These are phyloP conservation scores for Lanius ludovicianus DNA, from an alignment of 2,113 vertebrate genomes.

Conservation along the genomic window DNA sequence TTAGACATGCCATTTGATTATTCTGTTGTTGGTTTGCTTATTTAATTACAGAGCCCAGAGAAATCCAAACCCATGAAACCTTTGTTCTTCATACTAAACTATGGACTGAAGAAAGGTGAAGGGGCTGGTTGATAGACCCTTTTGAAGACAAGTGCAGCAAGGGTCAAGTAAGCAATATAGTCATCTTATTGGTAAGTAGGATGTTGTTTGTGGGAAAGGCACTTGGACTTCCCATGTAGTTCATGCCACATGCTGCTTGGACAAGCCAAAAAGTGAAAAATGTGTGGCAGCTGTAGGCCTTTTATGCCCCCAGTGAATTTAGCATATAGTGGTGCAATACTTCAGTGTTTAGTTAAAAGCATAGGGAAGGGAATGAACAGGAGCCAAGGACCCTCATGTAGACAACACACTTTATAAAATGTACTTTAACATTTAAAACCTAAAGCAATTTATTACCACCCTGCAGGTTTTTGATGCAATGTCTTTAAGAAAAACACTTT, in stretches of 20 bases:
- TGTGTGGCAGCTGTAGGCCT: fast-evolving
- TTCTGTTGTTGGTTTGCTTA: neutral
- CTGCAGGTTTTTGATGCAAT: neutral
- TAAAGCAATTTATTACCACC: neutral
- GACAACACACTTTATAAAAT: neutral
- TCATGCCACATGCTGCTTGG: neutral
- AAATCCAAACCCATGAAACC: neutral
- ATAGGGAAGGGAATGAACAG: neutral
- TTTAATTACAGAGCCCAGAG: neutral
- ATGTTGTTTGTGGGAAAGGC: neutral
- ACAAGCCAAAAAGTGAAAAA: neutral
- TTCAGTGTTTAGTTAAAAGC: neutral
- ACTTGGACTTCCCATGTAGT: neutral
- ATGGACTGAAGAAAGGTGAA: neutral
- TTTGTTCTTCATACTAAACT: neutral
- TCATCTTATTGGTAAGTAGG: neutral
- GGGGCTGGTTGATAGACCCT: neutral
- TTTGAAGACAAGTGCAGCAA: neutral
- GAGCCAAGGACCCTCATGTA: neutral
- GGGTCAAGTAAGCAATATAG: neutral
- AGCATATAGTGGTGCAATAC: neutral
- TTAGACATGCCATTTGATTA: neutral
- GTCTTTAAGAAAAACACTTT: neutral
- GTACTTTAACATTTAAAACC: neutral
- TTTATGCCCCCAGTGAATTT: neutral